These are phyloP conservation scores for Zophobas morio DNA, from an alignment of 1,140 invertebrate species.

Conservation along the genomic window DNA sequence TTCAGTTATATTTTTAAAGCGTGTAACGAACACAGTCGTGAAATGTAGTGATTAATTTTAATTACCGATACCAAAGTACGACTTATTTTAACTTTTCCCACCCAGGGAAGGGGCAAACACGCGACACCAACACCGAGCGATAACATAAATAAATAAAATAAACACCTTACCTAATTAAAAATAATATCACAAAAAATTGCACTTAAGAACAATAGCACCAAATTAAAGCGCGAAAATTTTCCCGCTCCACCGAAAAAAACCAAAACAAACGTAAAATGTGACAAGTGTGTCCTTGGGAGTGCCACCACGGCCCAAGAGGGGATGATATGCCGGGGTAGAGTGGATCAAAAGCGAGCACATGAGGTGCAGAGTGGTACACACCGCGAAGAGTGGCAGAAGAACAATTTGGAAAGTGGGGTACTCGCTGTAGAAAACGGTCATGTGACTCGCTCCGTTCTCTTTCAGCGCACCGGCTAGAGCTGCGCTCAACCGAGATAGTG, in stretches of 20 bases:
- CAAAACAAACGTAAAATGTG: constrained; percentile 51
- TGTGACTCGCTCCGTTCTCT: constrained; percentile 57
- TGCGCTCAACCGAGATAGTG: constrained; percentile 44
- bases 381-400: constrained; percentile 56
- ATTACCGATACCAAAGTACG: constrained; percentile 5
- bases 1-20: neutral
- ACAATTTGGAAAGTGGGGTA: constrained; percentile 61
- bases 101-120: constrained; percentile 24
- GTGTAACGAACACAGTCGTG: neutral
- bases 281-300: constrained; percentile 61
- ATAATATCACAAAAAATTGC: constrained; percentile 47
- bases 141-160: constrained; percentile 41
- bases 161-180: constrained; percentile 40
- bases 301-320: constrained; percentile 62
- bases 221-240: constrained; percentile 32
- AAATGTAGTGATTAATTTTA: neutral
- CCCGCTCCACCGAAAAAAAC: constrained; percentile 27
- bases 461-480: constrained; percentile 22
- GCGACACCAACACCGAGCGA: neutral
- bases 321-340: constrained; percentile 56
- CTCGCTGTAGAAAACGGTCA: constrained; percentile 58
- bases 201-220: constrained; percentile 37
- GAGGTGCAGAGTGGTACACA: constrained; percentile 56
- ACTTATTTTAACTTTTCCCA: neutral
- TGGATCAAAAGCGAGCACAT: constrained; percentile 51